Conservation (phyloP, 2,797 vertebrate species). For the Pristis pectinata region DNA sequence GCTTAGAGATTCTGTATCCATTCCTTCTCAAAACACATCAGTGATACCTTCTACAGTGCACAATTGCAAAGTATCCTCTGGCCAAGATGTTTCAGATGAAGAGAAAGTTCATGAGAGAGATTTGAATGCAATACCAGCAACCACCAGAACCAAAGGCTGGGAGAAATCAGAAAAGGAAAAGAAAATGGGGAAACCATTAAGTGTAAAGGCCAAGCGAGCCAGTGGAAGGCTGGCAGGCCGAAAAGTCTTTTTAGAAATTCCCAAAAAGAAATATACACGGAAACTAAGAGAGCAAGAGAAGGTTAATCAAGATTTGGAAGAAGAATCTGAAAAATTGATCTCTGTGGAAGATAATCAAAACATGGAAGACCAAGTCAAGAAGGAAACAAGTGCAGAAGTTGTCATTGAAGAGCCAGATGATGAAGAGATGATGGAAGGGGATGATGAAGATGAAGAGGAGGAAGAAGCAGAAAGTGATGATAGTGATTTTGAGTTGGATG, state of each 20-base stretch:
- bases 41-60: neutral
- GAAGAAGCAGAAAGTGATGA: conserved; percentile 18
- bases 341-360: conserved; percentile 17
- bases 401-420: neutral
- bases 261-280: conserved; percentile 63
- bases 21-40: neutral
- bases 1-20: neutral
- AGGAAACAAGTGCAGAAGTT: neutral
- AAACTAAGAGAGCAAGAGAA: conserved; percentile 58
- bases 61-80: neutral
- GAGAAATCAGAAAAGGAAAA: conserved; percentile 55
- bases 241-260: conserved; percentile 67
- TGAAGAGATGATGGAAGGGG: conserved; percentile 29
- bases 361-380: neutral
- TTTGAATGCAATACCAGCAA: neutral
- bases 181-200: conserved; percentile 50
- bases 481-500: conserved; percentile 43
- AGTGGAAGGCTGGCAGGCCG: conserved; percentile 65
- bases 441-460: conserved; percentile 43
- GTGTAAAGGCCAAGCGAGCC: conserved; percentile 56
- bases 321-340: conserved; percentile 27
- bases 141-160: conserved; percentile 39
- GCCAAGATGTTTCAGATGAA: neutral
- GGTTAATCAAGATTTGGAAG: conserved; percentile 39
- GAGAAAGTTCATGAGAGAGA: neutral